Base-by-base conservation (phyloP, 2,888 invertebrate genomes). In the Sceliomorpha sp. region DNA sequence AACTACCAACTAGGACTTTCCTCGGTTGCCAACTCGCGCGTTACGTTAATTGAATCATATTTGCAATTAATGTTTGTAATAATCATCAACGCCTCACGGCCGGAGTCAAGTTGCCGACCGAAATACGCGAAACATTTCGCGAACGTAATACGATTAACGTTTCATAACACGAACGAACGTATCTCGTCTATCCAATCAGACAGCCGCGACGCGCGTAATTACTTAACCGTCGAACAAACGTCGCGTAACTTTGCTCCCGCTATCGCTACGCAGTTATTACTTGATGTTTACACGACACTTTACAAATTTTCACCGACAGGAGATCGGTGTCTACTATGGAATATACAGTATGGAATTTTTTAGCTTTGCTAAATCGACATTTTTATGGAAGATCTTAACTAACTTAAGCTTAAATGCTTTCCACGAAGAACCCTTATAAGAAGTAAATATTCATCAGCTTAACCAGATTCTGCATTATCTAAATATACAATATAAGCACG, bases 21-120 rank as follows among this genome's bases (percentile, higher is more conserved):
- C 67, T 58, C 53, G 56, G 55, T 50, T 56, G 44, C 63, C 56
- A 56, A 66, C 70, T 71, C 56, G 74, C 72, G 72, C 77, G 80
- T 82, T 81, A 81, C 77, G 81, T 82, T 84, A 85, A 85, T 86
- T 83, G 82, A 86, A 82, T 84, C 83, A 84, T 84, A 85, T 86
- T 85, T 83, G 82, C 79, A 75, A 83, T 86, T 85, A 85, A 86
- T 84, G 84, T 85, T 85, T 84, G 81, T 82, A 79, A 78, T 83
- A 80, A 85, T 85, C 82, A 84, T 81, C 83, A 79, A 80, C 83
- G 80, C 78, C 78, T 84, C 82, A 77, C 81, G 78, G 81, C 70
- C 48, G 56, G 60, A 63, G 60, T 42, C 68, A 51, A 63, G 58
- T 64, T 56, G 59, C 53, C 7, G 42, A 39, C 48, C 36, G 59